phyloP scores from a whole-genome alignment of 2,113 vertebrate species.

The Mirza zaza region DNA sequence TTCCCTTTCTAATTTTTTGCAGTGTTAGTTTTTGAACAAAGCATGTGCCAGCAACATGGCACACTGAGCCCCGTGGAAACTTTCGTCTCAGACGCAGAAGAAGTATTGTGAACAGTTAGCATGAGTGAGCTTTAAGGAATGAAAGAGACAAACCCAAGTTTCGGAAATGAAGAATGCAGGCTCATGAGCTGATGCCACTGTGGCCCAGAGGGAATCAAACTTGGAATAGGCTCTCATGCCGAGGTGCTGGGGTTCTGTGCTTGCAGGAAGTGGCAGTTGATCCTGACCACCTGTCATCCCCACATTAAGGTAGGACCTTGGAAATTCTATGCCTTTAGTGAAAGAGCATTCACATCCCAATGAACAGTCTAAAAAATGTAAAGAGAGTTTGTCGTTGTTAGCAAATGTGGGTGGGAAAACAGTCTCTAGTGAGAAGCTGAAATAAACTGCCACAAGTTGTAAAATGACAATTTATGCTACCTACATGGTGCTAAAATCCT shows the following conservation, averaged over 20 bases:
- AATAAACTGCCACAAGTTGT: neutral
- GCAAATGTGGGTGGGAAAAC: neutral
- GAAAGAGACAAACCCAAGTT: neutral
- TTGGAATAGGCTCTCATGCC: neutral
- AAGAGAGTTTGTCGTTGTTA: neutral
- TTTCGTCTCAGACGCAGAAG: neutral
- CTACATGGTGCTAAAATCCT: neutral
- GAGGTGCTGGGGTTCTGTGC: neutral
- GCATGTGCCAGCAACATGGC: neutral
- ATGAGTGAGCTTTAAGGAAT: neutral
- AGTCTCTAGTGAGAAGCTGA: neutral
- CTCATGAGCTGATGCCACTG: neutral
- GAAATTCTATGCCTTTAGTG: neutral
- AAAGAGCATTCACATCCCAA: neutral
- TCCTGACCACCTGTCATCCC: neutral
- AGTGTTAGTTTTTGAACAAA: conserved; percentile 15
- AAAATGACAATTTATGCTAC: neutral
- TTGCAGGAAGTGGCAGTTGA: neutral
- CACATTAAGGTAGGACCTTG: neutral
- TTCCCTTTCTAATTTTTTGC: neutral
- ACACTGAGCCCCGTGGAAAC: neutral
- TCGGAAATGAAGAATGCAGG: neutral
- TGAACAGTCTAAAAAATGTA: neutral
- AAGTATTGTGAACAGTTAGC: neutral
- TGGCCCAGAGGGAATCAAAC: neutral